Evolutionary conservation across 2,113 vertebrate genomes (phyloP).

Genomic region (Corythaixoides concolor): DNA sequence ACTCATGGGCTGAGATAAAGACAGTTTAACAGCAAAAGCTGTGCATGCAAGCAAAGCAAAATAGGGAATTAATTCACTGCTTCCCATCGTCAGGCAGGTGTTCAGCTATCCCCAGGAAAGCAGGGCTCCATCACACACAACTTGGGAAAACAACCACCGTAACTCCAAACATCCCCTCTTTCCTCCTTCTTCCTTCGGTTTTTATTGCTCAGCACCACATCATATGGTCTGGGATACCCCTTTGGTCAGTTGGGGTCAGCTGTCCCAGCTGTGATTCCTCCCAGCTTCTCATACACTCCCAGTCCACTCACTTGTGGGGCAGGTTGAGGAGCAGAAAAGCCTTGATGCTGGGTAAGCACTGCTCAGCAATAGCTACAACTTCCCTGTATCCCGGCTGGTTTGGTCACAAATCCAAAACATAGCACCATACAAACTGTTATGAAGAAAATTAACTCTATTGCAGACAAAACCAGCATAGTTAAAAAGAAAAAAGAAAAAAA

Average conservation of each 20-base stretch:
- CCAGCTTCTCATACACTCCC: neutral
- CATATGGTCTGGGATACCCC: fast-evolving
- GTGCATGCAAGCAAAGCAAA: neutral
- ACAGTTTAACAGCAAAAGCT: neutral
- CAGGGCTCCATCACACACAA: fast-evolving
- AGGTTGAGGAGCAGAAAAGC: neutral
- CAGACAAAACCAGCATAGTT: neutral
- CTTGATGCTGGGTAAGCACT: neutral
- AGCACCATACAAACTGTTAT: neutral
- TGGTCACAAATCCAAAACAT: neutral
- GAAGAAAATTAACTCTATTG: neutral
- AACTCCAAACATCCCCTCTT: fast-evolving
- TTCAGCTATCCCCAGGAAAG: neutral
- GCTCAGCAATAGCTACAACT: neutral
- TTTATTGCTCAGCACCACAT: neutral
- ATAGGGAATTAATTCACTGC: neutral
- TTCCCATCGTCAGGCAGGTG: neutral
- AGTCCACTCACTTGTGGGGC: neutral
- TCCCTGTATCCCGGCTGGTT: neutral
- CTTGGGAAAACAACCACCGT: neutral
- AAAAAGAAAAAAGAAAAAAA: neutral
- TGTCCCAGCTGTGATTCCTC: neutral
- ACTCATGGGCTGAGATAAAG: neutral
- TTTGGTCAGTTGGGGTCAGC: neutral
- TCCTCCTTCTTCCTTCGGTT: neutral